A percentile compares a stretch with the other conserved stretches of the same genome.
phyloP scores from a whole-genome alignment of 2,797 vertebrate species.

The Molossus alvarezi region DNA sequence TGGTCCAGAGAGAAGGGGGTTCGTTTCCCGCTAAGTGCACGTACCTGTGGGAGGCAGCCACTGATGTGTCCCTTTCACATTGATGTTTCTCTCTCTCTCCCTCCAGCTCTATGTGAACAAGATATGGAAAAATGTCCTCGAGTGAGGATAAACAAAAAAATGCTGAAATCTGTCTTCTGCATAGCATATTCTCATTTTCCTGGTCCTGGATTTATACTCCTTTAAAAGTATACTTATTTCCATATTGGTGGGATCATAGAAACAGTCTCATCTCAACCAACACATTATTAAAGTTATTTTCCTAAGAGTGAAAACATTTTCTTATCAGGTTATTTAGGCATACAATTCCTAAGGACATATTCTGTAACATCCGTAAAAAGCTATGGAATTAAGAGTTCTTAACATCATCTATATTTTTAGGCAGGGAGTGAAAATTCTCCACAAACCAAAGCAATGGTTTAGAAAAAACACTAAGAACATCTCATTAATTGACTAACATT shows the following conservation, averaged over 20 bases:
- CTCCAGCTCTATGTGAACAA: too few species aligned
- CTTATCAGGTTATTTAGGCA: background rate
- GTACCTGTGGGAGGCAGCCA: too few species aligned
- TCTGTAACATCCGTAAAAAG: background rate
- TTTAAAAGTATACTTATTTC: constrained; percentile 1
- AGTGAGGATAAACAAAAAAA: too few species aligned
- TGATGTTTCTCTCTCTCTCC: too few species aligned
- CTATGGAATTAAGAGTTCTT: background rate
- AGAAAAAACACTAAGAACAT: background rate
- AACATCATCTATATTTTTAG: background rate
- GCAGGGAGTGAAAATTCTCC: background rate
- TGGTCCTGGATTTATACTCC: background rate
- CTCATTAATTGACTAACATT: background rate
- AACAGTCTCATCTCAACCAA: background rate
- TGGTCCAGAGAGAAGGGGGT: too few species aligned
- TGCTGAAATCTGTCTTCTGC: background rate
- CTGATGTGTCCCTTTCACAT: too few species aligned
- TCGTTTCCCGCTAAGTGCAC: too few species aligned
- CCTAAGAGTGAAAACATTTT: background rate
- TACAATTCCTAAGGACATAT: background rate
- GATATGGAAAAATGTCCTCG: too few species aligned
- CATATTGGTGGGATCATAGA: background rate
- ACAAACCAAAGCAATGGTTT: background rate
- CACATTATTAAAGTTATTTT: background rate
- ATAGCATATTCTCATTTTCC: background rate